A percentile compares a stretch with the other conserved stretches of the same genome.
Conservation (phyloP, 1,140 invertebrate genomes). For the Cylas formicarius region DNA sequence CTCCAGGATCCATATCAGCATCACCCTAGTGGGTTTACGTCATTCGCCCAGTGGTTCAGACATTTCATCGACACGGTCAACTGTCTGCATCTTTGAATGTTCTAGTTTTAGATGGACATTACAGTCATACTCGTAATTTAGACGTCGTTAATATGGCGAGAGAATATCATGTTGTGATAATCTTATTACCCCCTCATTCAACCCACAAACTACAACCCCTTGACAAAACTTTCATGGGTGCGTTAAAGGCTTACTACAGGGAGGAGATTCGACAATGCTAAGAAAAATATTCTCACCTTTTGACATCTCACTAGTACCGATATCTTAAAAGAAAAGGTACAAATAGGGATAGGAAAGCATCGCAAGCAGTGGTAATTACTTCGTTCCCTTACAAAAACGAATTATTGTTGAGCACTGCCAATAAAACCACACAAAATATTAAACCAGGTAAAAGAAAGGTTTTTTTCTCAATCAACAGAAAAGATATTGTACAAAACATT, state of each 20-base stretch:
- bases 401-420: no score
- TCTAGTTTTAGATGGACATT: constrained; percentile 33
- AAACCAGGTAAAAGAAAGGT: no score
- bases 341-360: background rate
- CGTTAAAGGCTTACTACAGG: constrained; percentile 15
- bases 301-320: background rate
- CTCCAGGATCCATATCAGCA: constrained; percentile 25
- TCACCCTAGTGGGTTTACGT: constrained; percentile 20
- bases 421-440: constrained; percentile 2
- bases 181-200: constrained; percentile 31
- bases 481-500: background rate
- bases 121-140: constrained; percentile 32
- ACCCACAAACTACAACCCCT: constrained; percentile 34
- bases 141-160: constrained; percentile 27
- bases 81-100: constrained; percentile 24
- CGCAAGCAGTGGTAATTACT: background rate
- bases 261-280: constrained; percentile 6
- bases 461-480: no score
- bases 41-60: constrained; percentile 29
- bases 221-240: constrained; percentile 30
- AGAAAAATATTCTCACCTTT: background rate
- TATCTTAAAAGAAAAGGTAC: background rate
- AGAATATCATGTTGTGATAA: constrained; percentile 28
- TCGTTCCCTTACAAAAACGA: constrained; percentile 1
- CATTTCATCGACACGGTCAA: background rate